Percentiles rank a stretch among this genome's conserved stretches.
Evolutionary conservation across 2,888 invertebrate genomes (phyloP).

Genomic region (Panorpa germanica): DNA sequence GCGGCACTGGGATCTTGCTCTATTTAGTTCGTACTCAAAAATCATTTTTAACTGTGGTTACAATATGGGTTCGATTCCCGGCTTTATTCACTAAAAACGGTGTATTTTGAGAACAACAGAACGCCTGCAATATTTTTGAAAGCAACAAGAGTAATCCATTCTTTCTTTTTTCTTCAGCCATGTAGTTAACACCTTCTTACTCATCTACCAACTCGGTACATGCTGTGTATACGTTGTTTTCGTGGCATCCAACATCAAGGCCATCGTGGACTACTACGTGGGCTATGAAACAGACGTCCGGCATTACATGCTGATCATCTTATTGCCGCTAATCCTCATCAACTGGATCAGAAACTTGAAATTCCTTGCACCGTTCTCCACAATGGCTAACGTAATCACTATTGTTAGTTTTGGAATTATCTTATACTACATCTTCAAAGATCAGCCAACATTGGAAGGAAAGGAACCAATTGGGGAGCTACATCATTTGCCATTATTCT

Average conservation of each 20-base stretch:
- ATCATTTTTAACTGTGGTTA: no score
- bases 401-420: conserved; percentile 70
- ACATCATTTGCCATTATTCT: conserved; percentile 70
- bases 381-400: conserved; percentile 72
- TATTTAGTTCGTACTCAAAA: no score
- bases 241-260: conserved; percentile 69
- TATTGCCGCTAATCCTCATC: conserved; percentile 56
- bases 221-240: conserved; percentile 95
- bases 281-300: conserved; percentile 30
- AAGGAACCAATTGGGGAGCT: conserved; percentile 42
- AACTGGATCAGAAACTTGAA: conserved; percentile 73
- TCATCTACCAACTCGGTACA: conserved; percentile 86
- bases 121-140: no score
- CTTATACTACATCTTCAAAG: conserved; percentile 65
- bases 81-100: no score
- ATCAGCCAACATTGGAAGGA: conserved; percentile 41
- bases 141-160: conserved; percentile 8
- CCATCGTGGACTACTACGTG: conserved; percentile 34
- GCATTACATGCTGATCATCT: conserved; percentile 49
- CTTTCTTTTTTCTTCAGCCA: conserved; percentile 31
- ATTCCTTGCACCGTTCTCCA: conserved; percentile 75
- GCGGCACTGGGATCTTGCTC: no score
- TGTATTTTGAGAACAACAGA: no score
- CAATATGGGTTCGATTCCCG: no score
- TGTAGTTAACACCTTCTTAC: conserved; percentile 49